Base-by-base conservation (phyloP, 2,113 vertebrate genomes). In the Tachuris rubrigastra region DNA sequence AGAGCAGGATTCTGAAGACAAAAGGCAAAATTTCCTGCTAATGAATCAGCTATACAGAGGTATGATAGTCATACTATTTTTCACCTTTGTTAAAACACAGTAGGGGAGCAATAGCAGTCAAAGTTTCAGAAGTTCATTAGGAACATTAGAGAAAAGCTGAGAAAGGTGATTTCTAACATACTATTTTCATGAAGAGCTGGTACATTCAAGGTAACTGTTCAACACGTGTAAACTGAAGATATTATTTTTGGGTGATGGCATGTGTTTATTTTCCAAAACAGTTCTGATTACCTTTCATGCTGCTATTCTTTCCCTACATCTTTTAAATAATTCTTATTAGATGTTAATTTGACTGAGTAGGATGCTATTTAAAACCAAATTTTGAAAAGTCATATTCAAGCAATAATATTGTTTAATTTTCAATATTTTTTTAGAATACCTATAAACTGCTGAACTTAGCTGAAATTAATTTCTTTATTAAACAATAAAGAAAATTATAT, bases 71-170 rank as follows among this genome's bases (percentile, higher is more conserved):
- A 66, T 12, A 8, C 5, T 68, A 28, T 6, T 39, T 87, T 60
- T 39, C 2, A 1, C 14, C 24, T 88, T 52, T 59, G 3, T 33
- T 87, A 82, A 41, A 62, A 55, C 16, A 41, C 5, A 83, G 50
- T n/a, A 55, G 19, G 52, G 27, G 13, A 90, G 17, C 0, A 10
- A 63, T 2, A 72, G 27, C 0, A 0, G n/a, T 5, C 68, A 11
- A 12, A 60, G 30, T 13, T 83, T 88, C 44, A 44, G 24, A 73
- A 68, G 19, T 49, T 56, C 31, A 19, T 68, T 47, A 65, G 13
- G 52, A 25, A 49, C 13, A 27, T n/a, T 42, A 47, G 6, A 69
- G 8, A 62, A 69, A 73, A 84, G 24, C 6, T 69, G 50, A 77
- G 9, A 56, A 66, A 89, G 5, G 5, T 21, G 58, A 46, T 59